Conservation (phyloP, 2,113 vertebrate genomes). For the Hyla sarda region DNA sequence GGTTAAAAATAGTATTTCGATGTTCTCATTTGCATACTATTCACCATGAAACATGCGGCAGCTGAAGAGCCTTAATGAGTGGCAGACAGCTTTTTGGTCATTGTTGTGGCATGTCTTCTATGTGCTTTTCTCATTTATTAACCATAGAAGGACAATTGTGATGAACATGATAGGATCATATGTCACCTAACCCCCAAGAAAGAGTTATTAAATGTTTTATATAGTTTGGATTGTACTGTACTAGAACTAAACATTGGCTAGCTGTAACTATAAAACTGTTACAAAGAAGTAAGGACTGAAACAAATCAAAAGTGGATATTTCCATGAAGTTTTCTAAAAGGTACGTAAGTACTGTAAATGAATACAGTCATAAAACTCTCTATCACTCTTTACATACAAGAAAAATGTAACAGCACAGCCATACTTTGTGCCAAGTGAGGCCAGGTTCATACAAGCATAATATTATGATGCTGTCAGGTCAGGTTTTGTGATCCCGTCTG, state of each 20-base stretch:
- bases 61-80: neutral
- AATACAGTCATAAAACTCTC: neutral
- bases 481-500: too few relatives aligned
- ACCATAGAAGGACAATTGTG: constrained; percentile 41
- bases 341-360: neutral
- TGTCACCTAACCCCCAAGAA: constrained; percentile 5
- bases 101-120: constrained; percentile 23
- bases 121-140: neutral
- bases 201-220: constrained; percentile 44
- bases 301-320: constrained; percentile 34
- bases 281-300: constrained; percentile 1
- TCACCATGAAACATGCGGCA: neutral
- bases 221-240: constrained; percentile 24
- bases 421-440: neutral
- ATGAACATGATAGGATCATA: constrained; percentile 18
- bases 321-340: neutral
- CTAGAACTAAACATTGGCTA: constrained; percentile 36
- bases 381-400: neutral
- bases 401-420: neutral
- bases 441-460: too few relatives aligned
- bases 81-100: neutral
- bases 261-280: constrained; percentile 26
- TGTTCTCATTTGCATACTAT: constrained; percentile 1
- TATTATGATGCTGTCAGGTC: too few relatives aligned
- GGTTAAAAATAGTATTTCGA: neutral